phyloP scores from a whole-genome alignment of 2,888 invertebrate species.

The Torymus auratus region DNA sequence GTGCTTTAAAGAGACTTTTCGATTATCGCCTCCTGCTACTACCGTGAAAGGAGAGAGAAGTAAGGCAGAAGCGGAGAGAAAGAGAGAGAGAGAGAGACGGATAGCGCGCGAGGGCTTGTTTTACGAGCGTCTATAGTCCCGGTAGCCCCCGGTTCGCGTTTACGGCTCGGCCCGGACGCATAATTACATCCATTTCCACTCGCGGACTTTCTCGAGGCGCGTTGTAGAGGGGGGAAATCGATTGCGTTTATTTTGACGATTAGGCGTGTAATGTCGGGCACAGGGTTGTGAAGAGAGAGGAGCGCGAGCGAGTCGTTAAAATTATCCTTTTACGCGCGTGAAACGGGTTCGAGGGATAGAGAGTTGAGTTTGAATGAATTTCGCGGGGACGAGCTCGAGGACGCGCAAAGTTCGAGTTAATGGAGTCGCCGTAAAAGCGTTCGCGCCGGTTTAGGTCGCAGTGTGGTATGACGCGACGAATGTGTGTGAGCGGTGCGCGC shows the following conservation, averaged over 20 bases:
- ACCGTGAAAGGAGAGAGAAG: slow-evolving; percentile 21
- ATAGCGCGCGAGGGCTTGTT: slow-evolving; percentile 38
- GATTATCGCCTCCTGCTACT: slow-evolving; percentile 44
- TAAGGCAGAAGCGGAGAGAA: neutral
- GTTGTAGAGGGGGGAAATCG: slow-evolving; percentile 18
- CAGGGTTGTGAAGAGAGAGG: slow-evolving; percentile 9
- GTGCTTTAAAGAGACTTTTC: slow-evolving; percentile 55
- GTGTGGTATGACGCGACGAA: no score
- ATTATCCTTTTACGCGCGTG: slow-evolving; percentile 41
- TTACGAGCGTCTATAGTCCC: slow-evolving; percentile 49
- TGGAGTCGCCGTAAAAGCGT: slow-evolving; percentile 20
- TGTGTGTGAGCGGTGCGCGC: neutral
- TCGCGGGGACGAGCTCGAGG: slow-evolving; percentile 9
- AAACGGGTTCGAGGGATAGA: neutral
- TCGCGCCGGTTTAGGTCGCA: slow-evolving; percentile 14
- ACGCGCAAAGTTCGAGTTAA: slow-evolving; percentile 35
- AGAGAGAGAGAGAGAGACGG: slow-evolving; percentile 9
- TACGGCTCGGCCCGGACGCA: slow-evolving; percentile 32
- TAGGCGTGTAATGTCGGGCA: slow-evolving; percentile 48
- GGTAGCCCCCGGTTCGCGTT: slow-evolving; percentile 33
- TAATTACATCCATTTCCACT: slow-evolving; percentile 52
- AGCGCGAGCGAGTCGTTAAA: slow-evolving; percentile 25
- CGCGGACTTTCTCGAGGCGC: slow-evolving; percentile 2
- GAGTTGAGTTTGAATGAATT: slow-evolving; percentile 30
- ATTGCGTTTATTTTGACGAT: slow-evolving; percentile 48